phyloP scores from a whole-genome alignment of 2,797 vertebrate species.

The Halcyon chelicuti region DNA sequence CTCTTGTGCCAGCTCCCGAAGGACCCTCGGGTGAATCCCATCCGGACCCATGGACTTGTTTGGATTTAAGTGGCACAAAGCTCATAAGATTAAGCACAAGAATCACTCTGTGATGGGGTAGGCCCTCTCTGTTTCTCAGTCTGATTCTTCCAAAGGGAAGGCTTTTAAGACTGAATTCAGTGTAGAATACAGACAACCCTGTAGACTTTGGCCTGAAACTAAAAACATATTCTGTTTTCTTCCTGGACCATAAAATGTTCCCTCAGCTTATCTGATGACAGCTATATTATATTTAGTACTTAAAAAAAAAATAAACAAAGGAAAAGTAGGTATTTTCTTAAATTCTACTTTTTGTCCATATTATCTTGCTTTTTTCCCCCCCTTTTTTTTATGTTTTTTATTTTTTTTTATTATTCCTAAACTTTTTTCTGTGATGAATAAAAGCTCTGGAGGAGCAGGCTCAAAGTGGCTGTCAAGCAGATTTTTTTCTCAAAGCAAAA shows the following conservation, averaged over 20 bases:
- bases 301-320: neutral
- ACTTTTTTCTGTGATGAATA: neutral
- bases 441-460: slow-evolving; percentile 40
- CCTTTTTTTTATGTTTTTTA: neutral
- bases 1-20: no score
- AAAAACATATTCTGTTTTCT: neutral
- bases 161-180: neutral
- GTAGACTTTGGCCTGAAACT: neutral
- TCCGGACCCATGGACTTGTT: no score
- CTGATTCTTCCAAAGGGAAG: neutral
- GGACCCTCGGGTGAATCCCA: no score
- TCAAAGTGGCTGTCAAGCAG: slow-evolving; percentile 65
- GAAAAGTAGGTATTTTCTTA: neutral
- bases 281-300: neutral
- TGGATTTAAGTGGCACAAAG: no score
- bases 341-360: neutral
- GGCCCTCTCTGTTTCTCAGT: neutral
- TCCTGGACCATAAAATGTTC: neutral
- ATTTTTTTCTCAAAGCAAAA: slow-evolving; percentile 50
- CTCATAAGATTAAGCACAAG: neutral
- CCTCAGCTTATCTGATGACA: neutral
- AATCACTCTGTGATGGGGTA: neutral
- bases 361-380: neutral
- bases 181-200: neutral
- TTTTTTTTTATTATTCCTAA: neutral